phyloP scores from a whole-genome alignment of 2,113 vertebrate genomes.

The Dicentrarchus labrax region DNA sequence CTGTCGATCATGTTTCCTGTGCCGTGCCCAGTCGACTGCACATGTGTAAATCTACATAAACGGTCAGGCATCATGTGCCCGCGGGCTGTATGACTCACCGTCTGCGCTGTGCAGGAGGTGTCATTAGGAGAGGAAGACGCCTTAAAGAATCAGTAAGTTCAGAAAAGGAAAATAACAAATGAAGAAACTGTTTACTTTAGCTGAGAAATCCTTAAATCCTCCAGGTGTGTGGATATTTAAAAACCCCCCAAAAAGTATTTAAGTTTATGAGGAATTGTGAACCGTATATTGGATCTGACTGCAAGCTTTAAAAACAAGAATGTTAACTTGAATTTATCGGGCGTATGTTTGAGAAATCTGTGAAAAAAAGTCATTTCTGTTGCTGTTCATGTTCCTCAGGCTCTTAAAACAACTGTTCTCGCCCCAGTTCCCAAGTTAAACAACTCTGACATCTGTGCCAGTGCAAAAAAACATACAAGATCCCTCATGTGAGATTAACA shows the following conservation, averaged over 20 bases:
- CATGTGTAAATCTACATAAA: slow-evolving; percentile 27
- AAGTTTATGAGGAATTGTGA: background rate
- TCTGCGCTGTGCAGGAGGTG: background rate
- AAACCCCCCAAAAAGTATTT: background rate
- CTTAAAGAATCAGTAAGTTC: background rate
- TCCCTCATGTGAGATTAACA: slow-evolving; percentile 21
- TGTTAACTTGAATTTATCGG: background rate
- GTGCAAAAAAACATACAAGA: background rate
- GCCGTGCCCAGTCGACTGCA: background rate
- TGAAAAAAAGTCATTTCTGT: background rate
- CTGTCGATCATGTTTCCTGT: background rate
- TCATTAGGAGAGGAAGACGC: slow-evolving; percentile 7
- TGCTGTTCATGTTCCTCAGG: background rate
- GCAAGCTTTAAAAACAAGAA: background rate
- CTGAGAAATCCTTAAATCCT: background rate
- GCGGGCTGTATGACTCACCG: slow-evolving; percentile 2
- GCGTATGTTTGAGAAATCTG: background rate
- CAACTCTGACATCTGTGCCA: background rate
- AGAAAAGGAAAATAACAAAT: background rate
- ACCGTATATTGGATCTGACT: background rate
- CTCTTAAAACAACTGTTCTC: slow-evolving; percentile 14
- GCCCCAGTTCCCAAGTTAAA: background rate
- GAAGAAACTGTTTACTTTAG: background rate
- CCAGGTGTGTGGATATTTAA: background rate
- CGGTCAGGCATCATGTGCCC: slow-evolving; percentile 1